phyloP scores from a whole-genome alignment of 2,797 vertebrate genomes.

The Cheirogaleus major region DNA sequence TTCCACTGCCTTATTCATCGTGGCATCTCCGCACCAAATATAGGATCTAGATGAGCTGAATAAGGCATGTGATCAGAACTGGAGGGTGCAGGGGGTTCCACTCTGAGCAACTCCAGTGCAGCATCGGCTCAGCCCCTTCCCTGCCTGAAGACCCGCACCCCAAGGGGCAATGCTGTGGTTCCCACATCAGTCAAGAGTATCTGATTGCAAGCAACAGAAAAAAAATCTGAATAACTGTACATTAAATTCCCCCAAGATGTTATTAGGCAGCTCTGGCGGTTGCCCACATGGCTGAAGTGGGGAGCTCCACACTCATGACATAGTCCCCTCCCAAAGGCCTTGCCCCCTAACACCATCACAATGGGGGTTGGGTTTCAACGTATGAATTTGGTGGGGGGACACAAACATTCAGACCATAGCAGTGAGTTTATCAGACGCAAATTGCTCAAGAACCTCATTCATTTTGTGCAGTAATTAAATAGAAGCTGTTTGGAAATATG shows the following conservation, averaged over 20 bases:
- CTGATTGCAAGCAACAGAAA: neutral
- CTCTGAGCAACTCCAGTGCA: neutral
- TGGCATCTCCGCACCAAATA: neutral
- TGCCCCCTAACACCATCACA: neutral
- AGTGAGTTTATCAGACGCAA: conserved; percentile 60
- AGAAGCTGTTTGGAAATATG: conserved; percentile 79
- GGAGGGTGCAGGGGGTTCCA: neutral
- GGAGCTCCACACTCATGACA: neutral
- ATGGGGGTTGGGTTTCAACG: neutral
- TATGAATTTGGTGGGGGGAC: neutral
- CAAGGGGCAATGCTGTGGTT: neutral
- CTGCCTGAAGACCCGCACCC: neutral
- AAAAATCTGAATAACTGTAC: neutral
- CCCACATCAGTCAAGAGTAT: neutral
- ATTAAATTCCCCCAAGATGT: neutral
- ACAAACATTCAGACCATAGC: neutral
- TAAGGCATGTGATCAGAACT: accelerated
- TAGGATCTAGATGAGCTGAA: accelerated
- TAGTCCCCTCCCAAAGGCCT: too few relatives aligned
- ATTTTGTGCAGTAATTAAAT: conserved; percentile 78
- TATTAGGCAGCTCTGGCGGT: neutral
- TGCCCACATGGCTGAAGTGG: neutral
- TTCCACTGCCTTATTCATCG: neutral
- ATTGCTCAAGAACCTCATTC: conserved; percentile 75
- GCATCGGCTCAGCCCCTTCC: neutral